phyloP scores from a whole-genome alignment of 2,113 vertebrate genomes.

The Burhinus oedicnemus region DNA sequence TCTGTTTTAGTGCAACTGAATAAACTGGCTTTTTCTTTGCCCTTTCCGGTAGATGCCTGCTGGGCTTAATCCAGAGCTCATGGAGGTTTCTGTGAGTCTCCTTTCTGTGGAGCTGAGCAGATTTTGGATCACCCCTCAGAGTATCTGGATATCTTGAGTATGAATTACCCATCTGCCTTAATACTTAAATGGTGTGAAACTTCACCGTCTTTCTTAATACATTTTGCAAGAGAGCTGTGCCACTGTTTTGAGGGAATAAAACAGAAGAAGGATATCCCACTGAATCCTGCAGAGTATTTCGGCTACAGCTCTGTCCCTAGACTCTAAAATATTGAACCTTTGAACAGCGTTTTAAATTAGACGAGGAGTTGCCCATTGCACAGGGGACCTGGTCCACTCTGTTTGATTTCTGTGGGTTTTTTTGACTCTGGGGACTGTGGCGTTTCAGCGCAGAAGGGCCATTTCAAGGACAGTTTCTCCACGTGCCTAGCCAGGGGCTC shows the following conservation, averaged over 20 bases:
- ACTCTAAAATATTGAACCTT: neutral
- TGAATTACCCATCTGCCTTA: slow-evolving; percentile 40
- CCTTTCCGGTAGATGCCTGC: neutral
- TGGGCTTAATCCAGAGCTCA: slow-evolving; percentile 8
- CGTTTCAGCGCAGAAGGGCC: neutral
- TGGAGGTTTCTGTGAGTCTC: neutral
- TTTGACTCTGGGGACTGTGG: neutral
- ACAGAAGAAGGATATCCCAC: neutral
- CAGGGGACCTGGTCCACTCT: neutral
- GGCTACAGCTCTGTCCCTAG: neutral
- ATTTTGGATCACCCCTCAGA: neutral
- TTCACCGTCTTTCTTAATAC: neutral
- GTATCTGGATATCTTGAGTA: neutral
- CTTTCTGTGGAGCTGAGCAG: neutral
- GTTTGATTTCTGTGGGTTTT: neutral
- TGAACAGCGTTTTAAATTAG: slow-evolving; percentile 29
- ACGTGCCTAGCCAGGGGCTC: neutral
- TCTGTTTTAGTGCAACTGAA: slow-evolving; percentile 35
- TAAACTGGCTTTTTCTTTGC: slow-evolving; percentile 5
- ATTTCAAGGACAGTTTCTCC: slow-evolving; percentile 8
- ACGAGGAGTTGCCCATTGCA: neutral
- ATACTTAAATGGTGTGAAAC: slow-evolving; percentile 17
- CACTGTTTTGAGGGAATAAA: neutral
- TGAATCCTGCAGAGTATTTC: neutral
- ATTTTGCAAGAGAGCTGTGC: slow-evolving; percentile 19